Conservation (phyloP, 1,140 invertebrate species). For the Medauroidea extradentata region DNA sequence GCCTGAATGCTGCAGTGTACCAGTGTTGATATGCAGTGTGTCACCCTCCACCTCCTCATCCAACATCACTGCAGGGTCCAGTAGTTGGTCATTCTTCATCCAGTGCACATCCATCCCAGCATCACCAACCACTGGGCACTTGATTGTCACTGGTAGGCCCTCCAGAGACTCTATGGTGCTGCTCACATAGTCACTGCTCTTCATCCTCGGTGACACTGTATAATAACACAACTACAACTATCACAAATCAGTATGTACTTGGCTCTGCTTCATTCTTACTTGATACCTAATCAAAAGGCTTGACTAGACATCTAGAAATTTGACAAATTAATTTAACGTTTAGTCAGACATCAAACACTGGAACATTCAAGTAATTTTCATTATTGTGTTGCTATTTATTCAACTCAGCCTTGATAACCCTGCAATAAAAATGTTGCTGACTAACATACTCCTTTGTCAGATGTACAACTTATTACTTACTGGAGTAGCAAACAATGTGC, state of each 20-base stretch:
- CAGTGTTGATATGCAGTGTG: constrained; percentile 2
- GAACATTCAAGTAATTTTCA: too few relatives aligned
- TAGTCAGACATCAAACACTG: too few relatives aligned
- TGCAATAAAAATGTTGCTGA: too few relatives aligned
- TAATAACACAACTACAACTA: too few relatives aligned
- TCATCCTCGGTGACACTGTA: constrained; percentile 19
- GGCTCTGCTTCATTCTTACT: background rate
- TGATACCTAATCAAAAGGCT: too few relatives aligned
- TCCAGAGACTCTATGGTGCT: constrained; percentile 13
- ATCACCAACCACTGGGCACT: constrained; percentile 19
- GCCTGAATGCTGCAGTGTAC: constrained; percentile 19
- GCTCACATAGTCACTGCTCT: background rate
- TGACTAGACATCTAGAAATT: too few relatives aligned
- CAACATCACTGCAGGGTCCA: background rate
- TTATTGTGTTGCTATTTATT: too few relatives aligned
- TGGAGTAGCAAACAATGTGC: too few relatives aligned
- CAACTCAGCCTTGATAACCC: too few relatives aligned
- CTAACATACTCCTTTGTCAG: too few relatives aligned
- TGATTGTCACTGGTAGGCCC: constrained; percentile 18
- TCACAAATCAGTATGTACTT: background rate
- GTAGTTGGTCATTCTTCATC: constrained; percentile 14
- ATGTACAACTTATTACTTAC: too few relatives aligned
- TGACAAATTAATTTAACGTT: too few relatives aligned
- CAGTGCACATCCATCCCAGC: constrained; percentile 17
- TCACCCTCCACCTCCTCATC: constrained; percentile 10